Conservation (phyloP, 1,140 invertebrate genomes). For the Tenebrio molitor region DNA sequence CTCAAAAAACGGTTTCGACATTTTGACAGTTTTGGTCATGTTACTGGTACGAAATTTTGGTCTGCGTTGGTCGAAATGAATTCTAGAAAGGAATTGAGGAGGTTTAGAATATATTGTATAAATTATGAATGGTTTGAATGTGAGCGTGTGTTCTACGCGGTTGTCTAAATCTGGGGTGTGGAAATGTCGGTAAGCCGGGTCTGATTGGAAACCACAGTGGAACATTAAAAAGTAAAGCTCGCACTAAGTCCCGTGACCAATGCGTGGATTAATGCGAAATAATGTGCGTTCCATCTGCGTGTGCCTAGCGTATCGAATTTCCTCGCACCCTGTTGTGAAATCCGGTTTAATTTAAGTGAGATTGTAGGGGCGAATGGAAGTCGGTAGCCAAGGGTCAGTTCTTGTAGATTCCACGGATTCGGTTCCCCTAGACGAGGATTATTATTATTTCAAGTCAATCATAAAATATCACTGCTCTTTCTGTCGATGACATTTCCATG, state of each 20-base stretch:
- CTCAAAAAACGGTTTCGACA: no score
- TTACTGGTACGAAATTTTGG: no score
- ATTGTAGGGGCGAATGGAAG: constrained; percentile 51
- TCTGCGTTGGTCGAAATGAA: no score
- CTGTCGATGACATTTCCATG: constrained; percentile 62
- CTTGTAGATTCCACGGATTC: constrained; percentile 37
- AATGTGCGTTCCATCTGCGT: constrained; percentile 51
- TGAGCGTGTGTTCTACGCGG: no score
- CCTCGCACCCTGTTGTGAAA: constrained; percentile 56
- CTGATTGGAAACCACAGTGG: constrained; percentile 62
- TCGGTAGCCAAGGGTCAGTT: constrained; percentile 54
- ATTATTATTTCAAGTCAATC: constrained; percentile 60
- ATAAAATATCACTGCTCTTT: constrained; percentile 62
- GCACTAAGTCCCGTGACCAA: constrained; percentile 63
- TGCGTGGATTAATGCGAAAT: constrained; percentile 62
- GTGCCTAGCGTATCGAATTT: constrained; percentile 55
- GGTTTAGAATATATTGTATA: no score
- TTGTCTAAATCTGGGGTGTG: no score
- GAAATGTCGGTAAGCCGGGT: constrained; percentile 56
- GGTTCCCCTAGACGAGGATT: constrained; percentile 35
- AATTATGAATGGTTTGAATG: no score
- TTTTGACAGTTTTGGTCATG: no score
- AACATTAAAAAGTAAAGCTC: constrained; percentile 66
- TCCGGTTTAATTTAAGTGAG: constrained; percentile 61
- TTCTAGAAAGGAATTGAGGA: no score